Evolutionary conservation across 2,113 vertebrate genomes (phyloP).

Genomic region (Spea bombifrons): DNA sequence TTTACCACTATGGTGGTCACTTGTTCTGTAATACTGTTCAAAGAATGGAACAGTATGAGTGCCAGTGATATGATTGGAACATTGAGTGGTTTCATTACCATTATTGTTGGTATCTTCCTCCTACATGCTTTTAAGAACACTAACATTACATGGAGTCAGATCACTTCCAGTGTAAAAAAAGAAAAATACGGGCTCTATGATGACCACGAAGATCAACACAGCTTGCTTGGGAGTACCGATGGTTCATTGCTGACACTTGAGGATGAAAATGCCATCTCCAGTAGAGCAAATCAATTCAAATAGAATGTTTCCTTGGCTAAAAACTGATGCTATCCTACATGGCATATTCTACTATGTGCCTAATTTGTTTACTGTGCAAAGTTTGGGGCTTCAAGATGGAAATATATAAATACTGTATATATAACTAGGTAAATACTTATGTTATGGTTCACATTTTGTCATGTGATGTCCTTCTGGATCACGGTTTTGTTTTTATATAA

Average conservation of each 20-base stretch:
- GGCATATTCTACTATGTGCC: neutral
- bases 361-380: neutral
- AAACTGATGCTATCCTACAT: too few relatives aligned
- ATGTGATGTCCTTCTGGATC: too few relatives aligned
- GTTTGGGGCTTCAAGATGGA: neutral
- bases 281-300: conserved; percentile 47
- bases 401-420: neutral
- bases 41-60: conserved; percentile 74
- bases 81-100: conserved; percentile 71
- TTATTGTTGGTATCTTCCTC: conserved; percentile 73
- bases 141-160: conserved; percentile 66
- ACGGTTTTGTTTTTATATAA: too few relatives aligned
- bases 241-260: conserved; percentile 47
- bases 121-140: conserved; percentile 72
- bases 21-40: conserved; percentile 73
- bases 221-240: conserved; percentile 64
- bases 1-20: conserved; percentile 70
- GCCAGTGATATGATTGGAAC: conserved; percentile 65
- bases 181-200: conserved; percentile 12
- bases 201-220: conserved; percentile 55
- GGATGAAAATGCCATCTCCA: conserved; percentile 64
- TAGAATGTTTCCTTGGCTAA: too few relatives aligned
- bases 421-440: too few relatives aligned
- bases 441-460: too few relatives aligned
- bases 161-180: conserved; percentile 58